Evolutionary conservation across 1,140 invertebrate species (phyloP), one percentile per base, ranked within the genome.

Genomic region (Drosophila miranda): DNA sequence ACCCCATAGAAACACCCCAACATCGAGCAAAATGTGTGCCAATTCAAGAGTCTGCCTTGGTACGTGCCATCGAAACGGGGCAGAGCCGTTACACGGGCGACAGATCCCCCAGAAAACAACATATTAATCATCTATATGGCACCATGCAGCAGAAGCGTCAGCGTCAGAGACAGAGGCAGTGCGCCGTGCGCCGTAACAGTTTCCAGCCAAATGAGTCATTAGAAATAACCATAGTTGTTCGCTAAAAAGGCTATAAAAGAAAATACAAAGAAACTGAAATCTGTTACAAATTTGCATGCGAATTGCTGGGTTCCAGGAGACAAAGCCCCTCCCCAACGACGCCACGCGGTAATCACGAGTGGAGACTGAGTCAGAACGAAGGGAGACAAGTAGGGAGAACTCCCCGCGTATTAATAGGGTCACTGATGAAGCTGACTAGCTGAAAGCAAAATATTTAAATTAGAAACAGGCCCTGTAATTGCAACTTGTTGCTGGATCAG

Each of bases 381-480:
- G 43, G n/a, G 16, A 43, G 45, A 52, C 50, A 64, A 68, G 62
- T 55, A 5, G 62, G 49, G 43, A 0, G 64, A 60, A 67, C 21
- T 59, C 21, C 34, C 30, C 45, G 4, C 11, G 68, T 55, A 59
- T 57, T 52, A 73, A 86, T 81, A 80, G 70, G 81, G 63, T 86
- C 81, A 80, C 46, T 74, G 66, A 63, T 80, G 80, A 75, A 64
- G 41, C 53, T 23, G 23, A 23, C 23, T 23, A 23, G 19, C 46
- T 76, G 30, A 34, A 11, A 56, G 78, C 62, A 21, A 78, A 83
- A 82, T 83, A 82, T 82, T 83, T 71, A 84, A 84, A 84, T 84
- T 66, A 80, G 82, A 60, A 84, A 86, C 81, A 84, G 72, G 77
- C 76, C 61, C 50, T 21, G 49, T 78, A 58, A 13, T 50, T 59